phyloP scores from a whole-genome alignment of 2,113 vertebrate species.

The Nothobranchius kuhntae region DNA sequence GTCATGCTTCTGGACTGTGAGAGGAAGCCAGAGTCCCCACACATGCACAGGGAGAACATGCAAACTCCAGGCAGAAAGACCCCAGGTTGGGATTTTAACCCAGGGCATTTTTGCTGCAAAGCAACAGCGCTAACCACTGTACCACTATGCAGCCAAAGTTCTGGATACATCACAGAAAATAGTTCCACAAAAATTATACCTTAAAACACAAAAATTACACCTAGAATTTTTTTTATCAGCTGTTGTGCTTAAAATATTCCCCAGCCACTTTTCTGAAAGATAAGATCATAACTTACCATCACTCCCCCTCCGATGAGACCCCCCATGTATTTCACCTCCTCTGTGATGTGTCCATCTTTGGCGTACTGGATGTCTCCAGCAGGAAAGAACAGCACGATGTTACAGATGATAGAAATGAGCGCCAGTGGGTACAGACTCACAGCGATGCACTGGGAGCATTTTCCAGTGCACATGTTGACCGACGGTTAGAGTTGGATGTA shows the following conservation, averaged over 20 bases:
- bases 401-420: constrained; percentile 77
- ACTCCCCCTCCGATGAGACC: constrained; percentile 81
- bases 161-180: not conserved
- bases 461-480: constrained; percentile 80
- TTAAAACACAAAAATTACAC: too few relatives aligned
- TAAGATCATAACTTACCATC: constrained; percentile 71
- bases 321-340: constrained; percentile 83
- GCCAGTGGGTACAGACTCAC: constrained; percentile 75
- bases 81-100: too few relatives aligned
- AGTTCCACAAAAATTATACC: too few relatives aligned
- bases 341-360: constrained; percentile 70
- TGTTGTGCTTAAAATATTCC: too few relatives aligned
- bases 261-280: not conserved
- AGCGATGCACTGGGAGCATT: constrained; percentile 76
- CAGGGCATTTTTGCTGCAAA: too few relatives aligned
- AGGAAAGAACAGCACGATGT: constrained; percentile 83
- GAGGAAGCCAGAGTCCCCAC: too few relatives aligned
- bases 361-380: constrained; percentile 68
- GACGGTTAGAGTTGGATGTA: not conserved
- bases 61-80: too few relatives aligned
- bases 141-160: too few relatives aligned
- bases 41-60: too few relatives aligned
- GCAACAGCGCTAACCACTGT: too few relatives aligned
- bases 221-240: too few relatives aligned
- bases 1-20: too few relatives aligned